These are phyloP conservation scores for Gibbula magus DNA, from an alignment of 2,888 invertebrate species.

Conservation along the genomic window DNA sequence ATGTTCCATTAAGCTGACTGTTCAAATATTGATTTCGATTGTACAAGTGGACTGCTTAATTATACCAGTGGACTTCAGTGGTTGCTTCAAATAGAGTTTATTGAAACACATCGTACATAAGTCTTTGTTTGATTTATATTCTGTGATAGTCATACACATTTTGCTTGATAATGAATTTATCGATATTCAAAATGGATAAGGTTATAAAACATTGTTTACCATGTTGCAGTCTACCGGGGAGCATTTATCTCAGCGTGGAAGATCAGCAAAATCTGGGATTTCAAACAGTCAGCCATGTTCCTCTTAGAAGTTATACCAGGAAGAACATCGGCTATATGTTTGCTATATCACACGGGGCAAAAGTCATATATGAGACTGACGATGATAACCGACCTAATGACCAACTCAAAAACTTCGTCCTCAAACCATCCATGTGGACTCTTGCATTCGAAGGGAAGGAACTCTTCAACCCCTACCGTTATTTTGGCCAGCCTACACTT, in stretches of 20 bases:
- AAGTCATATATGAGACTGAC: constrained; percentile 29
- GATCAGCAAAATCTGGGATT: constrained; percentile 14
- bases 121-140: too few species aligned
- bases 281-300: not conserved
- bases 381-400: constrained; percentile 30
- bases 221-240: constrained; percentile 17
- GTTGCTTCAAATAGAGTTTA: too few species aligned
- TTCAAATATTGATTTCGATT: too few species aligned
- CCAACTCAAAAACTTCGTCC: constrained; percentile 19
- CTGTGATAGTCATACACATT: too few species aligned
- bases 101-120: too few species aligned
- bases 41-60: too few species aligned
- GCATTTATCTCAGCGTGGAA: constrained; percentile 19
- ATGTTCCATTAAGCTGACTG: too few species aligned
- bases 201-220: too few species aligned
- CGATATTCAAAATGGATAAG: too few species aligned
- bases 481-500: constrained; percentile 63
- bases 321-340: constrained; percentile 24
- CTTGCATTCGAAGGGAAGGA: constrained; percentile 19
- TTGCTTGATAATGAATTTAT: too few species aligned
- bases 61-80: too few species aligned
- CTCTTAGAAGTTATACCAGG: constrained; percentile 10
- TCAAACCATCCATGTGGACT: not conserved
- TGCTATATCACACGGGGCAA: constrained; percentile 28
- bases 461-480: constrained; percentile 28